Base-by-base conservation (phyloP, 1,140 invertebrate genomes). In the Cotesia chilonis region DNA sequence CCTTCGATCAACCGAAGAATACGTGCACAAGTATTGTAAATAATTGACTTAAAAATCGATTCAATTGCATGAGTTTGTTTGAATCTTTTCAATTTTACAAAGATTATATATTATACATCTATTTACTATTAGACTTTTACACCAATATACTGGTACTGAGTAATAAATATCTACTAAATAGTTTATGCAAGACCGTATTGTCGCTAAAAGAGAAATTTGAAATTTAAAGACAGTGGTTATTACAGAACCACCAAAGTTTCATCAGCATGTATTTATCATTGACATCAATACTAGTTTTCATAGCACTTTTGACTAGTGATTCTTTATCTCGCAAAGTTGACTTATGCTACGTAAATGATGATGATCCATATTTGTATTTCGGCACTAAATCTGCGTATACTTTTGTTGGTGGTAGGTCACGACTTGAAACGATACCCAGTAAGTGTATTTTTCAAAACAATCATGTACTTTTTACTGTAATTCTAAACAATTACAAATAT, bases 361-460 rank as follows among this genome's bases (percentile, higher is more conserved):
- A 80, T 38, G 79, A 88, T 60, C 87, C 88, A 0, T 89, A 89
- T 59, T 72, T 88, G 4, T 76, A 81, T 51, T 85, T 88, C 78
- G 86, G 75, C 0, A 86, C 86, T 1, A 88, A 88, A 76, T 88
- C 87, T 5, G 82, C 88, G 1, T 89, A 89, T 52, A 81, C 87
- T 59, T 85, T 88, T 51, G 81, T 87, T 2, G 77, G 79, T 52
- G 82, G 84, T 35, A 83, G 77, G 60, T 79, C 79, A 0, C 77
- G 78, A 10, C 81, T 83, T 17, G 77, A 83, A 68, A 73, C 76
- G 0, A 78, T 87, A 52, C 83, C 83, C 35, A 79, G 88, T 88
- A 75, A 86, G 81, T 78, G 60, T 52, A 59, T 1, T 17, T 6
- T 28, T 28, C 20, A 28, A 28, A 28, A 28, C 20, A 28, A 28